Conservation (phyloP, 2,113 vertebrate genomes). For the Scomber japonicus region DNA sequence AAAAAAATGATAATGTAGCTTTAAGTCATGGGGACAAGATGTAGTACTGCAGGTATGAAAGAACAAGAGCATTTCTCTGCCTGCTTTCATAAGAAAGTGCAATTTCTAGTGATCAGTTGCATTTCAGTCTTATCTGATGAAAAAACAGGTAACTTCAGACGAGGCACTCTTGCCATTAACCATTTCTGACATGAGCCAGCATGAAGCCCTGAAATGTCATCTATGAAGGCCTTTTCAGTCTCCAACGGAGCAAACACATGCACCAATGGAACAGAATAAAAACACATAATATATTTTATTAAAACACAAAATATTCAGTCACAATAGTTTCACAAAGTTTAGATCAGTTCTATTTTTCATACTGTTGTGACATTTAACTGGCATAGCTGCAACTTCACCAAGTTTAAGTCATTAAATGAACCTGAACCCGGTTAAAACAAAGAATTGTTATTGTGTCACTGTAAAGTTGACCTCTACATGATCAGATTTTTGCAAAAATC, state of each 20-base stretch:
- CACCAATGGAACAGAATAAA: neutral
- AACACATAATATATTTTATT: neutral
- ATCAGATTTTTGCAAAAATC: neutral
- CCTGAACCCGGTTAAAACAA: neutral
- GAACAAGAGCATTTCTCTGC: neutral
- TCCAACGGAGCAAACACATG: neutral
- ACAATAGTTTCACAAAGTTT: no score
- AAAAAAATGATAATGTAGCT: neutral
- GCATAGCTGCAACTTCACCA: neutral
- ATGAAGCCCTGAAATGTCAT: neutral
- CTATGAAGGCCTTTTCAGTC: neutral
- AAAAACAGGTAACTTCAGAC: neutral
- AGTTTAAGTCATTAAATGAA: conserved; percentile 1
- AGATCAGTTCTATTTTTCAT: neutral
- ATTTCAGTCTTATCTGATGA: neutral
- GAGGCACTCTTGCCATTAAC: neutral
- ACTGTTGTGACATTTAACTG: neutral
- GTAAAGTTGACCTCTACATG: neutral
- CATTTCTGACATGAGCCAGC: neutral
- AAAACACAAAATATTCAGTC: neutral
- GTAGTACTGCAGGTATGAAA: no score
- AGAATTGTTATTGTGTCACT: neutral
- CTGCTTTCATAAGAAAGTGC: neutral
- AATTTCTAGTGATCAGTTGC: no score
- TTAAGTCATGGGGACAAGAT: neutral